These are phyloP conservation scores for Tenthredo amoena DNA, from an alignment of 2,888 invertebrate species.

Conservation along the genomic window DNA sequence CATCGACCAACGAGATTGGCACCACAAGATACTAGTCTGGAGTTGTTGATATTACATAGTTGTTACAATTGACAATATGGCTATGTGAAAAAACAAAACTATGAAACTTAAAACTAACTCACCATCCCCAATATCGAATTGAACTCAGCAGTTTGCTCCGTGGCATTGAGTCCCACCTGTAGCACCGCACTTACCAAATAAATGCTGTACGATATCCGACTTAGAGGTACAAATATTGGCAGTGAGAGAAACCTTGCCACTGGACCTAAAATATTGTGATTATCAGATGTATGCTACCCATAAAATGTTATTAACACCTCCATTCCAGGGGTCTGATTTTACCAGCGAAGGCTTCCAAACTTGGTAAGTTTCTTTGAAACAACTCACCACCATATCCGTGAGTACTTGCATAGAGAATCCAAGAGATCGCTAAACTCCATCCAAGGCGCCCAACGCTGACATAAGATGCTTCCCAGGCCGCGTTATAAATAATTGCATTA, in stretches of 20 bases:
- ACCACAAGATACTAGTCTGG: not conserved
- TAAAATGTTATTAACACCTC: not conserved
- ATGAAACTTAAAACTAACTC: constrained; percentile 38
- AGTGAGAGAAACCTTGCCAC: constrained; percentile 80
- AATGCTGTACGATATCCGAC: constrained; percentile 72
- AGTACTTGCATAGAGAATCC: constrained; percentile 80
- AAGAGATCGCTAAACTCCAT: constrained; percentile 79
- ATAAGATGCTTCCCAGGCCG: constrained; percentile 74
- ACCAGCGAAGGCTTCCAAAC: not conserved
- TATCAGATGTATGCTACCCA: constrained; percentile 78
- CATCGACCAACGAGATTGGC: not conserved
- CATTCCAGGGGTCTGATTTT: not conserved
- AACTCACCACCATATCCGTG: constrained; percentile 78
- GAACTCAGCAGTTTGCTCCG: constrained; percentile 66
- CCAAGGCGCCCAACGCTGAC: constrained; percentile 76
- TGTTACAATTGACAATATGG: not conserved
- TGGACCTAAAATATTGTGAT: constrained; percentile 73
- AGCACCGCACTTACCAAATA: constrained; percentile 73
- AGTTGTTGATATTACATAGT: not conserved
- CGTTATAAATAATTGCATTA: constrained; percentile 69
- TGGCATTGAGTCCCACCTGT: constrained; percentile 74
- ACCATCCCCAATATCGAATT: constrained; percentile 72
- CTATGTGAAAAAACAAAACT: not conserved
- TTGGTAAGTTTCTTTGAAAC: not conserved
- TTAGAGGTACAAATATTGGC: constrained; percentile 77